phyloP scores from a whole-genome alignment of 2,888 invertebrate genomes.

The Nomada lathburiana region DNA sequence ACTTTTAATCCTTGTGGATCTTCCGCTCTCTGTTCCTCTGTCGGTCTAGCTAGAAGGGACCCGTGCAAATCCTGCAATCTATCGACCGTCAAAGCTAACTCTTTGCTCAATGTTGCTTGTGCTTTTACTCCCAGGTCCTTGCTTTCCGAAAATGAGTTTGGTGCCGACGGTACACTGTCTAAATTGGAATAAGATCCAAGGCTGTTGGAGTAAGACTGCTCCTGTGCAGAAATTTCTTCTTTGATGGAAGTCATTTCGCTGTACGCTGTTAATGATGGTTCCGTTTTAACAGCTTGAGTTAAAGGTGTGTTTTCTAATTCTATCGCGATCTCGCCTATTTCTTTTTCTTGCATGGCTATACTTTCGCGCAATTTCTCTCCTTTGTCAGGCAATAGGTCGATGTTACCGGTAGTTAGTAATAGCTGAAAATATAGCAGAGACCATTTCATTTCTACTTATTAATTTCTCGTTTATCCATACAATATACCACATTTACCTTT shows the following conservation, averaged over 20 bases:
- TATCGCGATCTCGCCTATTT: conserved; percentile 85
- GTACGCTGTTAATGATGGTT: neutral
- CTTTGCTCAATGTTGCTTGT: conserved; percentile 88
- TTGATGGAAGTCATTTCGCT: neutral
- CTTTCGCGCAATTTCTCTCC: conserved; percentile 86
- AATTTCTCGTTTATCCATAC: neutral
- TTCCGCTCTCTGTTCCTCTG: conserved; percentile 86
- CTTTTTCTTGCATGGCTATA: conserved; percentile 84
- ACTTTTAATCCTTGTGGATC: conserved; percentile 89
- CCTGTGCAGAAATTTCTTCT: neutral
- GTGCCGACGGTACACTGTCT: conserved; percentile 11
- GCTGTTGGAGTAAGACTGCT: neutral
- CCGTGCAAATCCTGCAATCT: conserved; percentile 90
- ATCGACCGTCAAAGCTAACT: conserved; percentile 90
- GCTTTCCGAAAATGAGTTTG: conserved; percentile 30
- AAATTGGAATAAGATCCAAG: neutral
- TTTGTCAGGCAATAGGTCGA: conserved; percentile 87
- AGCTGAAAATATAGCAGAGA: conserved; percentile 52
- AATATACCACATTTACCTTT: conserved; percentile 62
- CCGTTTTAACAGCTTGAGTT: neutral
- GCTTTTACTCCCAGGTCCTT: conserved; percentile 83
- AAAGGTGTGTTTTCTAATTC: conserved; percentile 81
- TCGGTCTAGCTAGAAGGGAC: conserved; percentile 89
- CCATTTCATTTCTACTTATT: neutral
- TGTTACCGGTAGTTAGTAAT: conserved; percentile 75